Base-by-base conservation (phyloP, 2,797 vertebrate species). In the Merluccius polli region DNA sequence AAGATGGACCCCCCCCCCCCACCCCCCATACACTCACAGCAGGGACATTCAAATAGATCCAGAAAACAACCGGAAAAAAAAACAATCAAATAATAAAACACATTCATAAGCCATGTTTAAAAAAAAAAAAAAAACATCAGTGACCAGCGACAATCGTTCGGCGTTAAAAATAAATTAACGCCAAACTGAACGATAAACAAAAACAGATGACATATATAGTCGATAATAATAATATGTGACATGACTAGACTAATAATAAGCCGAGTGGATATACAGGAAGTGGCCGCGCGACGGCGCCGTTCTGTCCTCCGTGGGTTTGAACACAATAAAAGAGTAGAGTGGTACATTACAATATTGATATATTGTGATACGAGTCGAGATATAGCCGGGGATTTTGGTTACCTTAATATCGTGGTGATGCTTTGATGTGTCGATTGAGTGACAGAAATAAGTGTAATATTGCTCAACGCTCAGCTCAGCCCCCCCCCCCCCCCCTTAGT, bases 61-160 rank as follows among this genome's bases (percentile, higher is more conserved):
- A 72, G 44, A 77, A 84, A 83, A 76, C 74, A 16, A 71, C n/a
- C n/a, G n/a, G 21, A n/a, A 71, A 65, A 16, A 63, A 4, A 68
- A 29, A 75, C 18, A 72, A 36, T 8, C 29, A 72, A 72, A 65
- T 16, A 72, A 36, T n/a, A n/a, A 70, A n/a, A 88, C 67, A 91
- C 91, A 92, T 91, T 91, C 88, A 91, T 85, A 88, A 88, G 87
- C 87, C 88, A 83, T 75, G 79, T 81, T 82, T 83, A 80, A n/a
- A 67, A 29, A 65, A 1, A n/a, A n/a, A n/a, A n/a, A 32, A 65
- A 86, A 81, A 88, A 88, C 82, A 80, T 90, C 88, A 88, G 88
- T 91, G 87, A 85, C 87, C 82, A 85, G 76, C 86, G 78, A 90
- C 86, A n/a, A 79, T 85, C n/a, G 80, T 91, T 90, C 90, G 89